Base-by-base conservation (phyloP, 2,113 vertebrate genomes). In the Grammomys dolichurus region DNA sequence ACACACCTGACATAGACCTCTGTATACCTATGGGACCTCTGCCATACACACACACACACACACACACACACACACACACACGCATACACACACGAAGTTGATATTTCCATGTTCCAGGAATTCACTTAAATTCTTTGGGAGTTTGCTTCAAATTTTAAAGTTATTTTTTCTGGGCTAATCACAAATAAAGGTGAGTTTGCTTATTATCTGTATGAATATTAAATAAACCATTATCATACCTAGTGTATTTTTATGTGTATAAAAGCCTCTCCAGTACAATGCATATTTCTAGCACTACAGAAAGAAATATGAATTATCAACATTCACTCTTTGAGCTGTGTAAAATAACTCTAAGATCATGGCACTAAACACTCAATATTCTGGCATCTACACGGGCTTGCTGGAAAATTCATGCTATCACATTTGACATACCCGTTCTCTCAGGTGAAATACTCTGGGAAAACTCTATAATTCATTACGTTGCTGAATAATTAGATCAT, bases 251-350 rank as follows among this genome's bases (percentile, higher is more conserved):
- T 73, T 84, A 69, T 78, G 51, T 60, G 6, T 40, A 81, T 46
- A 73, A 31, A 89, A 91, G 8, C 43, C 58, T 54, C 63, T 97
- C 95, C 89, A 95, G 95, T 84, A 97, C 96, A 97, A 98, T 94
- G 91, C 93, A 90, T 93, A 96, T 98, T 96, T 93, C 97, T 96
- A 97, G 96, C 87, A 78, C 89, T 97, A 81, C 54, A 96, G 91
- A 97, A 98, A 98, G 87, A 95, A 93, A 80, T 89, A 97, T 98
- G 90, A 98, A 98, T 98, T 98, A 98, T 97, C 98, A 97, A 98
- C 94, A 77, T n/a, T 40, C 40, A 85, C 89, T 97, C 77, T 97
- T 97, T 94, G 95, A 98, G 95, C 96, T 93, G 95, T 95, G 28
- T 96, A 97, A 97, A 98, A 96, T 96, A 98, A 58, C 91, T 97